Evolutionary conservation across 2,797 vertebrate genomes (phyloP).

Genomic region (Lagodon rhomboides): DNA sequence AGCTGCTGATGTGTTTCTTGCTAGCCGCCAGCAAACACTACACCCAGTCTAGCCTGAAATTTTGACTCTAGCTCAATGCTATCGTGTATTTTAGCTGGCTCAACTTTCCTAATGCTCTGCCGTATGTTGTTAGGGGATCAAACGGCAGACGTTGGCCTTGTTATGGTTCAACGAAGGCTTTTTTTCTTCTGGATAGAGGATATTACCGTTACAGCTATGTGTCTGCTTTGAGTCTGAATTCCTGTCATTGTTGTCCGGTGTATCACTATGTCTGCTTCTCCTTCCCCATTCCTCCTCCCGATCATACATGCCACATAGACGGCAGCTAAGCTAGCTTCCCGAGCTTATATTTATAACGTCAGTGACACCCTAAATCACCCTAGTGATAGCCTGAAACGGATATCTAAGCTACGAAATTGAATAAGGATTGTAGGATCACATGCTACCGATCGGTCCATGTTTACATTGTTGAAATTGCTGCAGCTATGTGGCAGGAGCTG

Average conservation of each 20-base stretch:
- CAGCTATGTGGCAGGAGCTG: neutral
- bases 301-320: neutral
- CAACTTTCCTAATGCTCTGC: neutral
- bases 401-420: neutral
- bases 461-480: constrained; percentile 34
- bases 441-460: constrained; percentile 42
- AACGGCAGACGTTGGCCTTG: constrained; percentile 28
- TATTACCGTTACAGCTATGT: neutral
- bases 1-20: constrained; percentile 64
- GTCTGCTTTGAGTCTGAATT: constrained; percentile 44
- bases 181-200: neutral
- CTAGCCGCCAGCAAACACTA: constrained; percentile 24
- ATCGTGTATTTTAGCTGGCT: neutral
- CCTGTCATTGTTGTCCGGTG: constrained; percentile 56
- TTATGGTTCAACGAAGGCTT: constrained; percentile 21
- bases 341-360: neutral
- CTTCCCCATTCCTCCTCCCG: constrained; percentile 8
- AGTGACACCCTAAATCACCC: neutral
- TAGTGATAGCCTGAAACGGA: neutral
- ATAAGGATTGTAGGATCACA: constrained; percentile 19
- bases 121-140: neutral
- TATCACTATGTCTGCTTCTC: constrained; percentile 12
- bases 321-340: neutral
- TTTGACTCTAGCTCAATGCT: neutral
- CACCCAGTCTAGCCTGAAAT: neutral